phyloP scores from a whole-genome alignment of 2,113 vertebrate genomes.

The Bostrychus sinensis region DNA sequence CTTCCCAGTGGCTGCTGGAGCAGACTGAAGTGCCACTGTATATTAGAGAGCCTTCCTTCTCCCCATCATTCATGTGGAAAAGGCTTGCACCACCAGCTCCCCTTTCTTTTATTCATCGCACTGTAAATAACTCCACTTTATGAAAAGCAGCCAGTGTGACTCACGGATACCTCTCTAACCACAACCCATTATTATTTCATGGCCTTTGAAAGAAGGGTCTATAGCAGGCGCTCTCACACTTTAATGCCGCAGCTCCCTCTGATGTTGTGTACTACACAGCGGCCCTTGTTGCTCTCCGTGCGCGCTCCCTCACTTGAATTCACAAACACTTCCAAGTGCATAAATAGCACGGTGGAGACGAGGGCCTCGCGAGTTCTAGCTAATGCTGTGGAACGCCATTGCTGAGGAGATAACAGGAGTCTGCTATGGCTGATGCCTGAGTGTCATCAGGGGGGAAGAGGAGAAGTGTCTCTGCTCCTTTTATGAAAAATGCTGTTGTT shows the following conservation, averaged over 20 bases:
- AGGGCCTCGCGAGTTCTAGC: constrained; percentile 68
- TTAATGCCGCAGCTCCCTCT: constrained; percentile 79
- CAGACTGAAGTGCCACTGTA: constrained; percentile 54
- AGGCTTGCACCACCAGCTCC: constrained; percentile 72
- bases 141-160: constrained; percentile 84
- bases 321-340: constrained; percentile 84
- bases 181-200: constrained; percentile 86
- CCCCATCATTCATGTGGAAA: constrained; percentile 75
- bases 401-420: constrained; percentile 74
- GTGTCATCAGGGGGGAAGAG: constrained; percentile 39
- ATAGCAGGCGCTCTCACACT: constrained; percentile 72
- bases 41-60: constrained; percentile 60
- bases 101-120: constrained; percentile 84
- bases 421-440: constrained; percentile 68
- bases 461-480: constrained; percentile 31
- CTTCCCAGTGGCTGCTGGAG: constrained; percentile 27
- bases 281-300: constrained; percentile 78
- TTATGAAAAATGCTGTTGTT: constrained; percentile 70
- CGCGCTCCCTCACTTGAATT: constrained; percentile 81
- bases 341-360: constrained; percentile 74
- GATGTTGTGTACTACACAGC: constrained; percentile 84
- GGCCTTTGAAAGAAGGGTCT: constrained; percentile 82
- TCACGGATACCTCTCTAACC: constrained; percentile 82
- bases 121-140: constrained; percentile 86
- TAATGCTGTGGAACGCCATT: constrained; percentile 76